Conservation (phyloP, 2,888 invertebrate genomes). For the Geophilus truncorum region DNA sequence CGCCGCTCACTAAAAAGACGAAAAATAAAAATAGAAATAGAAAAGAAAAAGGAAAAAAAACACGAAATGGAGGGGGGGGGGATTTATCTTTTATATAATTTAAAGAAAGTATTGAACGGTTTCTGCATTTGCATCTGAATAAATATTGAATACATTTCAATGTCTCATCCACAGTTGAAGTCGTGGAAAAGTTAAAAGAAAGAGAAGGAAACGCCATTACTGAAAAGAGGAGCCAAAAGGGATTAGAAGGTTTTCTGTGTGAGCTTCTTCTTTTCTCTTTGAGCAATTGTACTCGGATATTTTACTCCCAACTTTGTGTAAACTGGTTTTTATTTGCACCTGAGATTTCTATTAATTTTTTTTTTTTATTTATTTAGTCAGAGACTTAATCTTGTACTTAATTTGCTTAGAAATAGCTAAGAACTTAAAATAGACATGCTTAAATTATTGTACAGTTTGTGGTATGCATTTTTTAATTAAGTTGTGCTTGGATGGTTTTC, state of each 20-base stretch:
- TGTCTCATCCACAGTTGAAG: background rate
- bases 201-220: background rate
- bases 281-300: background rate
- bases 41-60: too few species aligned
- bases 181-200: background rate
- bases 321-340: background rate
- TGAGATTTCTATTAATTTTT: too few species aligned
- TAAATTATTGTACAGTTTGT: too few species aligned
- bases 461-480: too few species aligned
- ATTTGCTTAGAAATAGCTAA: background rate
- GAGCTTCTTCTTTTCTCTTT: background rate
- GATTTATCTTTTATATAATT: background rate
- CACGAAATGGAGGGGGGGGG: too few species aligned
- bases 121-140: background rate
- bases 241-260: background rate
- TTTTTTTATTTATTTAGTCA: background rate
- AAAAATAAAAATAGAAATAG: background rate
- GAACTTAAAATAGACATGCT: too few species aligned
- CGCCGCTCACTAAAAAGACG: too few species aligned
- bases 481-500: too few species aligned
- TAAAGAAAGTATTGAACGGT: background rate
- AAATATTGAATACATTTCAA: constrained; percentile 10
- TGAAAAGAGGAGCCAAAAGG: background rate
- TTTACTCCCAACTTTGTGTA: background rate
- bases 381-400: background rate